A percentile compares a stretch with the other conserved stretches of the same genome.
phyloP scores from a whole-genome alignment of 2,113 vertebrate species.

The Gopherus evgoodei region DNA sequence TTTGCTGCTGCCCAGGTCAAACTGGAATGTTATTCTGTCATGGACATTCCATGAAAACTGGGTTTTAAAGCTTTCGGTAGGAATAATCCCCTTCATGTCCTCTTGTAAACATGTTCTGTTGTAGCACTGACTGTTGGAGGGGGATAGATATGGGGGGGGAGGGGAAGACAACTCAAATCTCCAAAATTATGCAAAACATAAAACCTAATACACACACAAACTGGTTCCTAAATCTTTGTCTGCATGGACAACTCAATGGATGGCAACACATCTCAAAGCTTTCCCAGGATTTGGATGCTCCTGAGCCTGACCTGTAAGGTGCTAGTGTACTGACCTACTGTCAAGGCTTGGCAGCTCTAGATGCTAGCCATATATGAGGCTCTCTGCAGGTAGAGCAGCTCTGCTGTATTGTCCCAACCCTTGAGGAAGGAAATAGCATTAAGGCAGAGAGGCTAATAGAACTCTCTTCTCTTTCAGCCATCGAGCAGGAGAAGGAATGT shows the following conservation, averaged over 20 bases:
- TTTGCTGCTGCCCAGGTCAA: too few relatives aligned
- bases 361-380: too few relatives aligned
- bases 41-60: not conserved
- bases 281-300: not conserved
- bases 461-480: slow-evolving; percentile 78
- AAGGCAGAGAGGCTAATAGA: not conserved
- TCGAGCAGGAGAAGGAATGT: slow-evolving; percentile 85
- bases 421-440: not conserved
- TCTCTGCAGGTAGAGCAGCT: too few relatives aligned
- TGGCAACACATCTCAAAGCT: not conserved
- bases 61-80: too few relatives aligned
- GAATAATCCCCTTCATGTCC: too few relatives aligned
- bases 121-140: not conserved
- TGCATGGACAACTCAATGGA: too few relatives aligned
- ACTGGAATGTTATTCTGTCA: not conserved
- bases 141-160: too few relatives aligned
- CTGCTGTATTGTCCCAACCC: not conserved
- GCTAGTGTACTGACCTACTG: not conserved
- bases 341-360: not conserved
- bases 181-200: not conserved
- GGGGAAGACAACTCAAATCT: not conserved
- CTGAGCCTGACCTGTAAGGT: not conserved
- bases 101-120: too few relatives aligned
- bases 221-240: not conserved
- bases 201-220: not conserved